Conservation (phyloP, 2,888 invertebrate species). For the Boloria euphrosyne region DNA sequence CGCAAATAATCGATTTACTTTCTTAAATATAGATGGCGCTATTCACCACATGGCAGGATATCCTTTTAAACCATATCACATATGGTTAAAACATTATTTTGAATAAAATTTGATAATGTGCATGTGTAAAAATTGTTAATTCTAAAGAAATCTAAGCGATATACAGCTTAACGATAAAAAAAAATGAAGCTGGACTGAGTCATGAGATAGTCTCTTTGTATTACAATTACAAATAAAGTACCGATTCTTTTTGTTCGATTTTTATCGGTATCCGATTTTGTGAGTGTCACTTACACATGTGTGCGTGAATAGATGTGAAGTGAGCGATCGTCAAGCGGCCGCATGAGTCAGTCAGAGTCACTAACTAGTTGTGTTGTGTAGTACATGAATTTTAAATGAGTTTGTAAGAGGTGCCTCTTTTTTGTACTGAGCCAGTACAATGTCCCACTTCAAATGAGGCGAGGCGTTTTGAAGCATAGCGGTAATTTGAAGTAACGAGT, state of each 20-base stretch:
- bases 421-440: too few relatives aligned
- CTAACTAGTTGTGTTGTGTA: too few relatives aligned
- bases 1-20: not conserved
- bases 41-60: slow-evolving; percentile 1
- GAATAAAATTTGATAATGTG: not conserved
- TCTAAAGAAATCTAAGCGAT: not conserved
- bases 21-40: slow-evolving; percentile 33
- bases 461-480: too few relatives aligned
- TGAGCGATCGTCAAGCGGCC: slow-evolving; percentile 46
- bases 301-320: slow-evolving; percentile 54
- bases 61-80: slow-evolving; percentile 18
- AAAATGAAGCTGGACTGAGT: slow-evolving; percentile 2
- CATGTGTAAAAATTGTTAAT: not conserved
- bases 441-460: too few relatives aligned
- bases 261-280: slow-evolving; percentile 30
- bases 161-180: not conserved
- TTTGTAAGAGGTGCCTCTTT: too few relatives aligned
- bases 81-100: slow-evolving; percentile 21
- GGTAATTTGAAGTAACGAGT: too few relatives aligned
- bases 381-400: too few relatives aligned
- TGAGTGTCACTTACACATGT: not conserved
- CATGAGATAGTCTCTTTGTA: slow-evolving; percentile 24
- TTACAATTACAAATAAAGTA: slow-evolving; percentile 44
- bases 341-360: slow-evolving; percentile 51
- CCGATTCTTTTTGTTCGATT: slow-evolving; percentile 38